phyloP scores from a whole-genome alignment of 92 coral and sea anemone genomes.

The Actinostola sp. region DNA sequence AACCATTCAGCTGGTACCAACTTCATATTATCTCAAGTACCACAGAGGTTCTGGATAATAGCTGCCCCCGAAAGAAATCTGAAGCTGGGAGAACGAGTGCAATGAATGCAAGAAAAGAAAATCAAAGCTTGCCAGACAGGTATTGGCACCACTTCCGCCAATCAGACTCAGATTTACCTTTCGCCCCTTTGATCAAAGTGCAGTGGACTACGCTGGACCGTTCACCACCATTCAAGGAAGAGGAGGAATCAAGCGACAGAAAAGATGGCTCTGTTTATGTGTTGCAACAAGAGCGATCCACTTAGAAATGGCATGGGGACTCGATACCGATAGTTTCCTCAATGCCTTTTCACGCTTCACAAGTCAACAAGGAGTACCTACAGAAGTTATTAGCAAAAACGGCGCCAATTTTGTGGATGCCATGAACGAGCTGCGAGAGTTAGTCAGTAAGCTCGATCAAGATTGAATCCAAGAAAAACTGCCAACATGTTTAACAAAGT shows the following conservation, averaged over 20 bases:
- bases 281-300: slow-evolving; percentile 30
- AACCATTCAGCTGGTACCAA: slow-evolving; percentile 67
- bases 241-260: slow-evolving; percentile 36
- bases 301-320: slow-evolving; percentile 57
- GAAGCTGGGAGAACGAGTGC: slow-evolving; percentile 54
- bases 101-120: slow-evolving; percentile 35
- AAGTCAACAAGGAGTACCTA: slow-evolving; percentile 52
- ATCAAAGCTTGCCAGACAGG: slow-evolving; percentile 17
- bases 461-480: slow-evolving; percentile 26
- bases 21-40: slow-evolving; percentile 44
- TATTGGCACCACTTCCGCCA: slow-evolving; percentile 46
- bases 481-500: slow-evolving; percentile 16
- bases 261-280: slow-evolving; percentile 41
- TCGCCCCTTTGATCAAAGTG: slow-evolving; percentile 41
- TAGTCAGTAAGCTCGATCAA: slow-evolving; percentile 32
- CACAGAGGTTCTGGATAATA: slow-evolving; percentile 49
- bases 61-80: slow-evolving; percentile 65
- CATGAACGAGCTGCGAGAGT: slow-evolving; percentile 40
- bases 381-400: slow-evolving; percentile 52
- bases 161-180: slow-evolving; percentile 33
- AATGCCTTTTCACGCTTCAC: slow-evolving; percentile 44
- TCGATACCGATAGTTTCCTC: slow-evolving; percentile 46
- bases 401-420: slow-evolving; percentile 64
- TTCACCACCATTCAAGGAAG: slow-evolving; percentile 44
- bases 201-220: slow-evolving; percentile 50